phyloP scores from a whole-genome alignment of 2,888 invertebrate species.

The Drosophila diplacantha region DNA sequence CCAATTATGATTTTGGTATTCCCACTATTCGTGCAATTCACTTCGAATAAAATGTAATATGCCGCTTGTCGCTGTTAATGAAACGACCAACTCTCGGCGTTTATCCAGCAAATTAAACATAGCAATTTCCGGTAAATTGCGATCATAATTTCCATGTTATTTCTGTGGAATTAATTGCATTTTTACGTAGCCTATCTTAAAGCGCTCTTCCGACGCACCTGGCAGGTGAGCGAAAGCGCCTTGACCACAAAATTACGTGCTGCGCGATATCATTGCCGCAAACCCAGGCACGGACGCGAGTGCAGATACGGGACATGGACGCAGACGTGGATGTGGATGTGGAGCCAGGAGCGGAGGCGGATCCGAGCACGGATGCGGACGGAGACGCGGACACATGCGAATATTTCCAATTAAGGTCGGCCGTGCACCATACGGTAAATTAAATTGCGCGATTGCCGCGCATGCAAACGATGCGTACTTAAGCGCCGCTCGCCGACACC shows the following conservation, averaged over 20 bases:
- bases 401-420: slow-evolving; percentile 48
- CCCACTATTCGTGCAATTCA: background rate
- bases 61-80: background rate
- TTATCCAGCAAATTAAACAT: slow-evolving; percentile 8
- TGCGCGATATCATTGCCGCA: slow-evolving; percentile 42
- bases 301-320: slow-evolving; percentile 9
- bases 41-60: background rate
- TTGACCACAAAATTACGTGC: slow-evolving; percentile 70
- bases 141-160: slow-evolving; percentile 15
- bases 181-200: slow-evolving; percentile 22
- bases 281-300: slow-evolving; percentile 12
- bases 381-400: slow-evolving; percentile 22
- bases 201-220: slow-evolving; percentile 6
- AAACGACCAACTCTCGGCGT: background rate
- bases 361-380: slow-evolving; percentile 4
- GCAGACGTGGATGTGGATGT: background rate
- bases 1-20: background rate
- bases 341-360: background rate
- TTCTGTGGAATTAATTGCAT: slow-evolving; percentile 20
- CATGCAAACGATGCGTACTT: slow-evolving; percentile 65
- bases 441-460: slow-evolving; percentile 60
- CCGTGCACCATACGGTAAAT: slow-evolving; percentile 59
- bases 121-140: slow-evolving; percentile 5
- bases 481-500: slow-evolving; percentile 46
- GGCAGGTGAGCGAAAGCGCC: slow-evolving; percentile 28